Evolutionary conservation across 2,888 invertebrate species (phyloP), one percentile per base, ranked within the genome.

Genomic region (Rhingia campestris): DNA sequence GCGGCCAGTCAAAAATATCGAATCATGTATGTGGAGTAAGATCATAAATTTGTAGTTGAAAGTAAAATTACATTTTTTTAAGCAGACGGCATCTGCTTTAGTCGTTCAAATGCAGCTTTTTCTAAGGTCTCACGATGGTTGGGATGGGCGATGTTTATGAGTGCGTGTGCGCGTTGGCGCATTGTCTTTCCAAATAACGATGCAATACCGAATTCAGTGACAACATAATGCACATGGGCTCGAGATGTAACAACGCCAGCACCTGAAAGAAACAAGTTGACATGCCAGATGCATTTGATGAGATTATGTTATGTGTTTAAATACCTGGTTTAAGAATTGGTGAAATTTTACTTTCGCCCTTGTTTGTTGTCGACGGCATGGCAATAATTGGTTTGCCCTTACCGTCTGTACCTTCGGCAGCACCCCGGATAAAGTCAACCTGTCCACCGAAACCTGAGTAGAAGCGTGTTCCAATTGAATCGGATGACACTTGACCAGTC

Each of bases 241-340:
- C 98, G 94, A 0, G 96, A 95, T 0, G 98, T 97, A 12, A 98
- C 98, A 4, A 98, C 97, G n/a, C 98, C 98, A 77, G 96, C 97
- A 88, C 98, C 97, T 96, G 90, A 14, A 91, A 91, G 72, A 49
- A 73, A 7, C 53, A 73, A 66, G n/a, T 54, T 22, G 22, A 22
- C 2, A 22, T 22, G 2, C 22, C 1, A 37, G 35, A 41, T 22
- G n/a, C 3, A 41, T 2, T 33, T 4, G 7, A 4, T 2, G 2
- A 6, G n/a, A n/a, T n/a, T 12, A 35, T n/a, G 4, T 54, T 3
- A 7, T 14, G 1, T 22, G 0, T 41, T 6, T n/a, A 51, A 91
- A 89, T 88, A 97, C 97, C 98, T 89, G 92, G 91, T 92, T 97
- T 96, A 9, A 98, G 93, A 0, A 94, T 93, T 0, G 97, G 96